These are phyloP conservation scores for Steinernema hermaphroditum DNA, from an alignment of 2,888 invertebrate species.

Conservation along the genomic window DNA sequence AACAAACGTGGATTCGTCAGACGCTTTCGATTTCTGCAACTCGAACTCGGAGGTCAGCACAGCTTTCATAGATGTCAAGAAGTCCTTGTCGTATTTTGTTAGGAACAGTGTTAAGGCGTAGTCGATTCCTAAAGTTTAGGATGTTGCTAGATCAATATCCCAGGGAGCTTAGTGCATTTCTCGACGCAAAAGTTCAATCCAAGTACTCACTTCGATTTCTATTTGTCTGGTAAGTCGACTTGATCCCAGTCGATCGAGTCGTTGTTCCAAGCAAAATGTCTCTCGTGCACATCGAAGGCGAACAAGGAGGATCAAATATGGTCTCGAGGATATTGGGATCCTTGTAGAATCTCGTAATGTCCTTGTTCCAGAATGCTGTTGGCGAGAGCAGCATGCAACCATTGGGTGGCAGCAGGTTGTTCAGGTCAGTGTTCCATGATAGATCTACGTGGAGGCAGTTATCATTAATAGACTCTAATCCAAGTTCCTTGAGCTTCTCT, in stretches of 20 bases:
- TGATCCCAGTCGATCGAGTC: conserved; percentile 53
- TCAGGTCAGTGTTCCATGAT: not conserved
- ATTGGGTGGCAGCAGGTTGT: conserved; percentile 41
- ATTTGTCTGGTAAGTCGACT: conserved; percentile 58
- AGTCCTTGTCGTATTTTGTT: conserved; percentile 35
- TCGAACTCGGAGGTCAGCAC: conserved; percentile 37
- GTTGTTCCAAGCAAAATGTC: conserved; percentile 59
- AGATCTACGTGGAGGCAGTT: conserved; percentile 32
- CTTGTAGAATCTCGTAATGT: conserved; percentile 44
- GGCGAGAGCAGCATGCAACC: conserved; percentile 57
- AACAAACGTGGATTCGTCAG: conserved; percentile 56
- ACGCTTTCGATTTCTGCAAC: conserved; percentile 42
- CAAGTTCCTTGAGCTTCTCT: conserved; percentile 37
- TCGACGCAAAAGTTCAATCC: not conserved
- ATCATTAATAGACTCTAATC: conserved; percentile 41
- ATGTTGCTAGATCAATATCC: no score
- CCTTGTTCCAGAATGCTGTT: conserved; percentile 54
- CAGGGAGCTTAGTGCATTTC: no score
- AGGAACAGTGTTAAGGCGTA: conserved; percentile 52
- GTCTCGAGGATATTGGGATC: conserved; percentile 51
- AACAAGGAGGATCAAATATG: conserved; percentile 56
- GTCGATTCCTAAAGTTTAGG: conserved; percentile 50
- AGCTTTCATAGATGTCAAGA: conserved; percentile 33
- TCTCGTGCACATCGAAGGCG: conserved; percentile 53
- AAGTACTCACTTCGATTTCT: conserved; percentile 52